phyloP scores from a whole-genome alignment of 2,888 invertebrate genomes.

The Himalopsyche kuldschensis region DNA sequence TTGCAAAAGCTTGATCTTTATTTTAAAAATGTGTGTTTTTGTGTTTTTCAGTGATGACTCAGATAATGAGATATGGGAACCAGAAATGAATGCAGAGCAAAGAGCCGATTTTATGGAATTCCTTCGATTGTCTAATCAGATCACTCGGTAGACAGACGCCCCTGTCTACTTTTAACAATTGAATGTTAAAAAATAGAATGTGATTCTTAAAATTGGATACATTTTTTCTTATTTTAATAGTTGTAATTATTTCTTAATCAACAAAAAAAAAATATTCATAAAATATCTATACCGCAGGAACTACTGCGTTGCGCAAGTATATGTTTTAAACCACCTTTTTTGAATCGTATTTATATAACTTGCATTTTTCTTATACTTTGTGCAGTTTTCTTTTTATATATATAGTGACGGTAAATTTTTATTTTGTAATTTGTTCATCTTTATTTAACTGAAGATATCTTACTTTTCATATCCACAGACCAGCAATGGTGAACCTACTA shows the following conservation, averaged over 20 bases:
- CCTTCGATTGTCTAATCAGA: conserved; percentile 59
- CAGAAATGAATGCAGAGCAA: conserved; percentile 59
- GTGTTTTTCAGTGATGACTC: conserved; percentile 52
- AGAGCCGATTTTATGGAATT: conserved; percentile 58
- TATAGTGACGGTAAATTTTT: not conserved
- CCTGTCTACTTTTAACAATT: not conserved
- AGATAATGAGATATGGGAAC: conserved; percentile 58
- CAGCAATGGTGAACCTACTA: too few relatives aligned
- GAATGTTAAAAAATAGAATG: not conserved
- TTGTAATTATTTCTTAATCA: not conserved
- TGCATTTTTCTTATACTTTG: not conserved
- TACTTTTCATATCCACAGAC: too few relatives aligned
- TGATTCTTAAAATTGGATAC: not conserved
- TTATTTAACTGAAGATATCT: too few relatives aligned
- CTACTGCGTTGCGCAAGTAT: not conserved
- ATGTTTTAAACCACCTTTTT: not conserved
- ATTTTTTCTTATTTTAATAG: conserved; percentile 1
- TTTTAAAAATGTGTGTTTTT: not conserved
- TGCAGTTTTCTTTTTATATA: not conserved
- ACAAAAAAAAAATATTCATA: not conserved
- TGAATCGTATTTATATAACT: not conserved
- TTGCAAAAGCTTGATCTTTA: not conserved
- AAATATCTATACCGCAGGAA: not conserved
- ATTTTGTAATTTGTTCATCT: too few relatives aligned
- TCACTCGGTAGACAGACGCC: conserved; percentile 41